phyloP scores from a whole-genome alignment of 2,113 vertebrate genomes.

The Nansenia antarctica region DNA sequence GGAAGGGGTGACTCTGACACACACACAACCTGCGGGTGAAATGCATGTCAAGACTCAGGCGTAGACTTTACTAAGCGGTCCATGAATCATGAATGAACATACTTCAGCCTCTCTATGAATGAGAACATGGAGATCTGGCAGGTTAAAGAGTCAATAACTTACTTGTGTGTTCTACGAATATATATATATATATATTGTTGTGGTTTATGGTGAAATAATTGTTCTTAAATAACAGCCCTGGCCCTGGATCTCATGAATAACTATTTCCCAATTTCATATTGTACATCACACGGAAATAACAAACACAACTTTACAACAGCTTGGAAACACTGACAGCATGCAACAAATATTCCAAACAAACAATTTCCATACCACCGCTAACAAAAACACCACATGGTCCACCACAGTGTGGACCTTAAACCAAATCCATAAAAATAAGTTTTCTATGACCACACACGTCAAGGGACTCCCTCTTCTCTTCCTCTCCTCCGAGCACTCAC shows the following conservation, averaged over 20 bases:
- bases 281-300: conserved; percentile 22
- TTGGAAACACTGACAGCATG: conserved; percentile 63
- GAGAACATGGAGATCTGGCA: conserved; percentile 34
- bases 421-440: conserved; percentile 38
- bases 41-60: conserved; percentile 37
- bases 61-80: conserved; percentile 27
- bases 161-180: conserved; percentile 34
- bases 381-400: conserved; percentile 24
- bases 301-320: conserved; percentile 40
- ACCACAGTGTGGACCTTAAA: conserved; percentile 26
- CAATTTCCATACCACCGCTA: conserved; percentile 54
- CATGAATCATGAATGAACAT: conserved; percentile 51
- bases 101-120: conserved; percentile 22
- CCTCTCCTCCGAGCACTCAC: conserved; percentile 63
- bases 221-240: conserved; percentile 52
- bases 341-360: no score
- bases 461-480: neutral
- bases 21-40: conserved; percentile 45
- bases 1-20: conserved; percentile 45
- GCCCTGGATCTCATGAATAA: conserved; percentile 51
- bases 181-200: conserved; percentile 25
- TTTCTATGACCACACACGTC: conserved; percentile 37
- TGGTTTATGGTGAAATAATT: conserved; percentile 55
- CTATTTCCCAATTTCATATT: conserved; percentile 49
- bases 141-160: conserved; percentile 9